Percentiles rank a stretch among this genome's conserved stretches.
phyloP scores from a whole-genome alignment of 2,888 invertebrate species.

The Spilosoma lubricipeda region DNA sequence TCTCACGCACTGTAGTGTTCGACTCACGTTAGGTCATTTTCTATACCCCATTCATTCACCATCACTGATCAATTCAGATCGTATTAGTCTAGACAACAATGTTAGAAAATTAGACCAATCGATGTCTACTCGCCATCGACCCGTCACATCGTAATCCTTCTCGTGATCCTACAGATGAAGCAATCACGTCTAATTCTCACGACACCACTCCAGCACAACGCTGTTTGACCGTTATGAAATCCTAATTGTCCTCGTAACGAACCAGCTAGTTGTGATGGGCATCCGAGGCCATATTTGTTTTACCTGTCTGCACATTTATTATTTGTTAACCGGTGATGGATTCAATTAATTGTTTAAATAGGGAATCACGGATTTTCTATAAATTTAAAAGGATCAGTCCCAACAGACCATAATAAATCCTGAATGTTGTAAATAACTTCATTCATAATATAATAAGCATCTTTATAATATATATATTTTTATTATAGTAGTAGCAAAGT shows the following conservation, averaged over 20 bases:
- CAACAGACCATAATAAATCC: background rate
- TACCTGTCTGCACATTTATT: constrained; percentile 14
- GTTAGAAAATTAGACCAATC: constrained; percentile 60
- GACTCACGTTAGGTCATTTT: constrained; percentile 51
- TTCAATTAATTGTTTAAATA: constrained; percentile 5
- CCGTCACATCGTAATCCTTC: constrained; percentile 48
- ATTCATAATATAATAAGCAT: background rate
- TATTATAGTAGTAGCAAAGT: no score
- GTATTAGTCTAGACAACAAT: constrained; percentile 51
- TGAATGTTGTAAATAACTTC: background rate
- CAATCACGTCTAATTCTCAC: constrained; percentile 67
- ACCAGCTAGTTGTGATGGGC: constrained; percentile 26
- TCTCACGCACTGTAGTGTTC: constrained; percentile 54
- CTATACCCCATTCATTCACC: constrained; percentile 60
- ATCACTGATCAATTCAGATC: constrained; percentile 44
- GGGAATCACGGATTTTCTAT: background rate
- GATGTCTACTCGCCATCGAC: constrained; percentile 53
- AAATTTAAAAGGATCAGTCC: background rate
- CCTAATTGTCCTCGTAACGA: constrained; percentile 55
- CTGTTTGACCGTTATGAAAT: constrained; percentile 60
- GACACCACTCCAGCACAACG: constrained; percentile 50
- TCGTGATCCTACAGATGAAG: constrained; percentile 63
- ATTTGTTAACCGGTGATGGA: constrained; percentile 14
- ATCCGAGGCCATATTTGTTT: constrained; percentile 17
- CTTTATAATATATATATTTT: background rate